A percentile compares a stretch with the other conserved stretches of the same genome.
Evolutionary conservation across 2,888 invertebrate species (phyloP).

Genomic region (Trachelus tabidus): DNA sequence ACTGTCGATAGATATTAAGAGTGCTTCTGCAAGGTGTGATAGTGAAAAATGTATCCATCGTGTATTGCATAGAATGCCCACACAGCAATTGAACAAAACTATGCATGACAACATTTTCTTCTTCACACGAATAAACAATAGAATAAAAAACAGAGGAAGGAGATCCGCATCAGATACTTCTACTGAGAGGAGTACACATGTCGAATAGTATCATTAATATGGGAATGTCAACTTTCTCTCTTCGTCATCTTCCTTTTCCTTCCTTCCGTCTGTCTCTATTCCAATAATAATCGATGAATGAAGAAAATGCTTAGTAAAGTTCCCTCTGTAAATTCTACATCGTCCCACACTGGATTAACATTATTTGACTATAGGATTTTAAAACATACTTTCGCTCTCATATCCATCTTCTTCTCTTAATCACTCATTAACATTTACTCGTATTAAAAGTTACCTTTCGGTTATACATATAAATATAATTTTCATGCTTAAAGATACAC

Average conservation of each 20-base stretch:
- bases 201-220: background rate
- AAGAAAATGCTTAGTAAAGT: background rate
- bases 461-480: background rate
- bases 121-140: background rate
- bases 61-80: background rate
- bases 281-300: background rate
- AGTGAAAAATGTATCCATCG: background rate
- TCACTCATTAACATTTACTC: background rate
- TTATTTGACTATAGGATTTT: background rate
- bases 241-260: background rate
- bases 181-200: background rate
- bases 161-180: background rate
- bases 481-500: slow-evolving; percentile 36
- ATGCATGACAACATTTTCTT: background rate
- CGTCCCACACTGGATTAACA: background rate
- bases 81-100: background rate
- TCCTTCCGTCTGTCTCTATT: background rate
- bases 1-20: background rate
- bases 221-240: background rate
- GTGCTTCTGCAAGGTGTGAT: background rate
- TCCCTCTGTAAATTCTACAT: background rate
- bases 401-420: background rate
- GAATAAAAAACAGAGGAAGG: background rate
- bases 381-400: background rate
- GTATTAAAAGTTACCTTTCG: background rate